A percentile compares a stretch with the other conserved stretches of the same genome.
Conservation (phyloP, 1,140 invertebrate genomes). For the Aphelinus atriplicis region DNA sequence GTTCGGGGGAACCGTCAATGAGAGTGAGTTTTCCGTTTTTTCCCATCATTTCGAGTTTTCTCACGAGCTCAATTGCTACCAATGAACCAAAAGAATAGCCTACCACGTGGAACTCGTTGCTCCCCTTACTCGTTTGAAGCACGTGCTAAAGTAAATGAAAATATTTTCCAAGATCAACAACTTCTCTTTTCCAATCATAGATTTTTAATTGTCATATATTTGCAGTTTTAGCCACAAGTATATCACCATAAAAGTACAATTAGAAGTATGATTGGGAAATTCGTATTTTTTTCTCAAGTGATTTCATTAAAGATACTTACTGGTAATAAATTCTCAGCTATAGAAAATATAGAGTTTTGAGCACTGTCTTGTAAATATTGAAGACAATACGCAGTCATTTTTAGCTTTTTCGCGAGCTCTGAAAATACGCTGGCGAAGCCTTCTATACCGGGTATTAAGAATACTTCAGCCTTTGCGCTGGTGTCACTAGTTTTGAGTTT, state of each 20-base stretch:
- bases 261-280: too few species aligned
- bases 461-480: conserved; percentile 60
- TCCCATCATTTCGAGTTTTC: conserved; percentile 52
- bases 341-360: conserved; percentile 41
- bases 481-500: conserved; percentile 53
- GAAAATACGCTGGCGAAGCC: conserved; percentile 66
- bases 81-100: conserved; percentile 62
- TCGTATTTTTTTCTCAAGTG: too few species aligned
- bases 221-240: too few species aligned
- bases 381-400: conserved; percentile 70
- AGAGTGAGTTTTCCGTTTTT: conserved; percentile 50
- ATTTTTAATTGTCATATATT: too few species aligned
- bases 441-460: conserved; percentile 78
- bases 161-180: too few species aligned
- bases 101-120: conserved; percentile 54
- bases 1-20: conserved; percentile 57
- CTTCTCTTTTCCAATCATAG: too few species aligned
- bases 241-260: too few species aligned
- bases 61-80: conserved; percentile 54
- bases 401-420: conserved; percentile 64
- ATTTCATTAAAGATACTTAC: conserved; percentile 42
- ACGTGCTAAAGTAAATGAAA: conserved; percentile 31
- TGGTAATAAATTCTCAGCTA: conserved; percentile 58
- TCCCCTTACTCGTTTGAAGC: conserved; percentile 44
- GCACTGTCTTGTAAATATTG: conserved; percentile 60